Evolutionary conservation across 2,797 vertebrate species (phyloP), one percentile per base, ranked within the genome.

Genomic region (Emydoidea blandingii): DNA sequence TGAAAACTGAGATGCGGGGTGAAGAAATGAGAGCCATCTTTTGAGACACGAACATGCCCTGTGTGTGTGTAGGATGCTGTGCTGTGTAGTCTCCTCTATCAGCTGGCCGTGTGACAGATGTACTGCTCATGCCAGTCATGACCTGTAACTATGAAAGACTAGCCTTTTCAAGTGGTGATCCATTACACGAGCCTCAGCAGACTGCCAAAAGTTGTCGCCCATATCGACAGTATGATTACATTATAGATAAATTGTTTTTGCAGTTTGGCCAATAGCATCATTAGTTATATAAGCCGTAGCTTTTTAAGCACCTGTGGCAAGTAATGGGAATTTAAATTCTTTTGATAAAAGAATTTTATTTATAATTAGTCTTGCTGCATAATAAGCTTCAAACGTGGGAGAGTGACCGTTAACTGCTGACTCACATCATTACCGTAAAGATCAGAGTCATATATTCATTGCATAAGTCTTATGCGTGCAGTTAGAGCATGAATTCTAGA

Each of bases 281-380:
- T 97, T 97, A 93, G 91, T 97, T 97, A 97, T 97, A 97, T 96
- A 98, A 97, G 93, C 88, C 59, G n/a, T 91, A 93, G 54, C 90
- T 94, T 83, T 96, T 97, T 86, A 97, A 97, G 91, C 85, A 96
- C 94, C 95, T 98, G 79, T 88, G 97, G 92, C 52, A 95, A 95
- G 85, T 88, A 94, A 88, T 92, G 85, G 62, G 85, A 93, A 96
- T 97, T 96, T 96, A 86, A 97, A 90, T 96, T 96, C 91, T 96
- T 96, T 94, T 96, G 84, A 97, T 97, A 92, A 97, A 98, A 97
- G 82, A 56, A 95, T 97, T 97, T 92, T 97, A 93, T 97, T 97
- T 97, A 83, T 97, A 97, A 98, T 96, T 93, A 97, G 62, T 79
- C 80, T 95, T 3, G 2, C 85, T 83, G 82, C 25, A 54, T 97